Evolutionary conservation across 1,140 invertebrate species (phyloP).

Genomic region (Zaprionus lachaisei): DNA sequence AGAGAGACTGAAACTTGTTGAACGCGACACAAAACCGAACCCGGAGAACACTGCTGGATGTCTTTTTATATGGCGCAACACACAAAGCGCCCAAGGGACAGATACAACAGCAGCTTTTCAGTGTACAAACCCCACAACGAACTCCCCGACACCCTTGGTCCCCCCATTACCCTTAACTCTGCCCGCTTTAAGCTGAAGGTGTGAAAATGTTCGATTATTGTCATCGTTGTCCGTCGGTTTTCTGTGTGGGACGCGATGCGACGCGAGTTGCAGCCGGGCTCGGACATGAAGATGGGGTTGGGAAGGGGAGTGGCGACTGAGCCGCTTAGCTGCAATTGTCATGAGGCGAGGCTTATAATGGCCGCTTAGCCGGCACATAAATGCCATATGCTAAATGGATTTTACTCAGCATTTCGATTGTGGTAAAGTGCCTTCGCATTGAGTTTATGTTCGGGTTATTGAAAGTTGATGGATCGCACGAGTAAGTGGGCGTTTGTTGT

Average conservation of each 20-base stretch:
- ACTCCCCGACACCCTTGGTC: constrained; percentile 8
- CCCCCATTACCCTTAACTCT: constrained; percentile 38
- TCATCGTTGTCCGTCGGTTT: constrained; percentile 59
- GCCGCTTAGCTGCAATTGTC: constrained; percentile 79
- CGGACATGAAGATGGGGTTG: neutral
- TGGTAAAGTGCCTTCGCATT: constrained; percentile 20
- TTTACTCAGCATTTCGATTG: constrained; percentile 52
- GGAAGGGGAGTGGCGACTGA: constrained; percentile 32
- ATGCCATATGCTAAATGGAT: constrained; percentile 79
- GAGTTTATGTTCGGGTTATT: constrained; percentile 63
- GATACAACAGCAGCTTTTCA: constrained; percentile 52
- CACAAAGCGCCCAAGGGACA: constrained; percentile 50
- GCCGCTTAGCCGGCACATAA: constrained; percentile 77
- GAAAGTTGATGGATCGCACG: constrained; percentile 51
- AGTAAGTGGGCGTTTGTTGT: constrained; percentile 21
- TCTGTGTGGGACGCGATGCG: constrained; percentile 46
- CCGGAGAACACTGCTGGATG: constrained; percentile 55
- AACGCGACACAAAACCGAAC: constrained; percentile 33
- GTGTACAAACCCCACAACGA: neutral
- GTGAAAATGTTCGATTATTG: constrained; percentile 84
- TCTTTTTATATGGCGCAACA: constrained; percentile 51
- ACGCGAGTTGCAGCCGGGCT: neutral
- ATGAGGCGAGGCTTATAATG: constrained; percentile 72
- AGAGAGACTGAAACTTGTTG: constrained; percentile 63
- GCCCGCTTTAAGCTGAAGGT: constrained; percentile 77